Evolutionary conservation across 2,113 vertebrate species (phyloP), one percentile per base, ranked within the genome.

Genomic region (Myocastor coypus): DNA sequence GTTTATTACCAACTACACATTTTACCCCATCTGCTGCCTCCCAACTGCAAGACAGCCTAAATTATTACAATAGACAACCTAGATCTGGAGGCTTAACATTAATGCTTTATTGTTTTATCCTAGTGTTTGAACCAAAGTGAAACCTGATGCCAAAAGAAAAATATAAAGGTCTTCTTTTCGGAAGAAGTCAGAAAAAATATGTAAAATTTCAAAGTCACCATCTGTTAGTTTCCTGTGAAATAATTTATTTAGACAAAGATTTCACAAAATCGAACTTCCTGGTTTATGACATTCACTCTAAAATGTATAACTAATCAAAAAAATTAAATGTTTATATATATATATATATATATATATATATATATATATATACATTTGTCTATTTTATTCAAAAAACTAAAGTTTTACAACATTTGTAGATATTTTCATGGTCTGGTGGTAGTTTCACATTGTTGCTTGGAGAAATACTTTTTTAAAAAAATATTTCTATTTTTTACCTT

Each of bases 71-170:
- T 73, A 50, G n/a, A 89, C 37, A 52, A 11, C 55, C 11, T 30
- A 77, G 68, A 57, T 32, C 40, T 61, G 28, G 0, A 24, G 7
- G 22, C 66, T 83, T 88, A 64, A 71, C 89, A 89, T 19, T 71
- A 92, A 92, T 14, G 6, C 34, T 16, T 96, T 73, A 9, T 66
- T 83, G n/a, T 80, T 55, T 94, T 82, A 61, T 28, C 78, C 11
- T 66, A 52, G 32, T 85, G 63, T 82, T 85, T 86, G 78, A 95
- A 83, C 37, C 10, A 1, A 94, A 90, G 61, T 91, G n/a, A 91
- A 96, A 86, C 78, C 11, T 83, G 46, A 16, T 73, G 17, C 64
- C 82, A 87, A 77, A 85, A 73, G 24, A 78, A 94, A 94, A 75
- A 63, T 50, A 55, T 40, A 73, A 89, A 92, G 75, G 16, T 94